Evolutionary conservation across 2,888 invertebrate species (phyloP).

Genomic region (Euclidia mi): DNA sequence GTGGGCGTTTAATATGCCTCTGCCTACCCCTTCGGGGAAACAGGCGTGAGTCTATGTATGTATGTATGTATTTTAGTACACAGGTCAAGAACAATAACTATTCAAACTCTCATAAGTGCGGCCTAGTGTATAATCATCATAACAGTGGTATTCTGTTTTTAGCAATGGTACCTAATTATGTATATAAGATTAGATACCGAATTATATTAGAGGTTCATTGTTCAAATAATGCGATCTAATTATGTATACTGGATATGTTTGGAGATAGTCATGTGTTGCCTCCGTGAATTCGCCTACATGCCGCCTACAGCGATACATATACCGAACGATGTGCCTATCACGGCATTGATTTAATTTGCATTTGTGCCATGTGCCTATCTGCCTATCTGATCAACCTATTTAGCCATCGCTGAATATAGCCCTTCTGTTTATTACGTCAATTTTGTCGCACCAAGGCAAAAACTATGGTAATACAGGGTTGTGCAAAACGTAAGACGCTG

Average conservation of each 20-base stretch:
- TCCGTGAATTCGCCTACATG: slow-evolving; percentile 67
- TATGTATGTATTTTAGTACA: too few species aligned
- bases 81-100: too few species aligned
- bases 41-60: too few species aligned
- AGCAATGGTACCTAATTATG: slow-evolving; percentile 26
- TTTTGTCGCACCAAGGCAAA: too few species aligned
- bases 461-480: too few species aligned
- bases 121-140: not conserved
- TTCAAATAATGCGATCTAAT: slow-evolving; percentile 64
- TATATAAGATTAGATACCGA: slow-evolving; percentile 43
- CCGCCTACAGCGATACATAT: slow-evolving; percentile 59
- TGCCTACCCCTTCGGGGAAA: too few species aligned
- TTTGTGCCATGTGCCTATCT: too few species aligned
- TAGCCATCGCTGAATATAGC: too few species aligned
- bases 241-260: slow-evolving; percentile 63
- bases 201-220: slow-evolving; percentile 64
- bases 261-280: slow-evolving; percentile 59
- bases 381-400: slow-evolving; percentile 10
- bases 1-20: too few species aligned
- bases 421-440: too few species aligned
- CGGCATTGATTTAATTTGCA: not conserved
- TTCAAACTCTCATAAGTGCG: too few species aligned
- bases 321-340: slow-evolving; percentile 8
- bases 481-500: too few species aligned
- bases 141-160: not conserved